Percentiles rank a stretch among this genome's conserved stretches.
Evolutionary conservation across 2,888 invertebrate species (phyloP).

Genomic region (Sesamia inferens): DNA sequence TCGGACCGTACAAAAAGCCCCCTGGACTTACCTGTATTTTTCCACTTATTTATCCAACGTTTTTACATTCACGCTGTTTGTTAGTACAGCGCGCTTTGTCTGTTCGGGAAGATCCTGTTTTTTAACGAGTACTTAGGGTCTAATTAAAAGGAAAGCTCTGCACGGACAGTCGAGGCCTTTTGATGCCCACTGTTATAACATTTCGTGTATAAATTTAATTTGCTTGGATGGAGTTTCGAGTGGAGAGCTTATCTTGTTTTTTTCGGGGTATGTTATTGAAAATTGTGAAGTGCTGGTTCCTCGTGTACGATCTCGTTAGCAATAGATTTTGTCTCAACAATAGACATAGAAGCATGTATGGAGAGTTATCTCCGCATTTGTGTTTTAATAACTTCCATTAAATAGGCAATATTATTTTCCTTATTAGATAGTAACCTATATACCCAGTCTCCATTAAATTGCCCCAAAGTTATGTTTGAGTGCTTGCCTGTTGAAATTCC

Average conservation of each 20-base stretch:
- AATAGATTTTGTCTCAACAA: conserved; percentile 60
- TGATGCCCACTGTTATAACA: conserved; percentile 88
- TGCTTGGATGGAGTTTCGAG: conserved; percentile 86
- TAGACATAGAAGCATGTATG: conserved; percentile 36
- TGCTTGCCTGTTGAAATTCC: conserved; percentile 29
- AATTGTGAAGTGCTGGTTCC: conserved; percentile 75
- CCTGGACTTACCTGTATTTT: conserved; percentile 90
- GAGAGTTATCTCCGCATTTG: conserved; percentile 14
- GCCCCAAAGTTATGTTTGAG: not conserved
- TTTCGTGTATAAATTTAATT: conserved; percentile 89
- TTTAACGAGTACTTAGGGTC: conserved; percentile 90
- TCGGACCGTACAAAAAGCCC: conserved; percentile 87
- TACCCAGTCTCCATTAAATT: not conserved
- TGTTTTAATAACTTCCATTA: conserved; percentile 10
- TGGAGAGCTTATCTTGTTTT: conserved; percentile 78
- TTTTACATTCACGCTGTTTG: conserved; percentile 89
- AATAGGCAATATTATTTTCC: not conserved
- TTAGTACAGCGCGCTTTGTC: conserved; percentile 87
- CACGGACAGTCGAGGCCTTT: conserved; percentile 88
- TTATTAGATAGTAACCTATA: not conserved
- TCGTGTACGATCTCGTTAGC: conserved; percentile 67
- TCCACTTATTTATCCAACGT: conserved; percentile 90
- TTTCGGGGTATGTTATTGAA: conserved; percentile 80
- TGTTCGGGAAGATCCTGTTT: conserved; percentile 88
- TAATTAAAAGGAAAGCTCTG: conserved; percentile 89